These are phyloP conservation scores for Drosophila fungiperda DNA, from an alignment of 2,888 invertebrate genomes.

Conservation along the genomic window DNA sequence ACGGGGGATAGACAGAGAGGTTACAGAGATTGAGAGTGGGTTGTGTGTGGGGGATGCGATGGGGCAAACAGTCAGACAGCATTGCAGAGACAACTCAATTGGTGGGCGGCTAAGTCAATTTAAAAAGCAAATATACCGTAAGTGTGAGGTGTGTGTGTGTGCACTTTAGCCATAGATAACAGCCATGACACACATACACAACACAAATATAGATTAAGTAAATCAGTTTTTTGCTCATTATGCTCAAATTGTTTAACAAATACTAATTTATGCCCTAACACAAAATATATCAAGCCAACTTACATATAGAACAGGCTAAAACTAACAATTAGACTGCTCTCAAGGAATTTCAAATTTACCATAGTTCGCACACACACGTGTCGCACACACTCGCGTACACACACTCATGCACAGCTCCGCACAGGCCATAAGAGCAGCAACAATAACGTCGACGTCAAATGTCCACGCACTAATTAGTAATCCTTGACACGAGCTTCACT, in stretches of 20 bases:
- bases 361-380: too few species aligned
- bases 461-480: conserved; percentile 81
- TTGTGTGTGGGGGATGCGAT: background rate
- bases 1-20: conserved; percentile 1
- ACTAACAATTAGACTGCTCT: background rate
- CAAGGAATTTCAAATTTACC: background rate
- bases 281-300: background rate
- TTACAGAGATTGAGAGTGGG: background rate
- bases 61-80: conserved; percentile 10
- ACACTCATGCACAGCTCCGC: background rate
- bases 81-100: conserved; percentile 64
- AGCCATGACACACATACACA: conserved; percentile 17
- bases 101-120: conserved; percentile 73
- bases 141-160: conserved; percentile 20
- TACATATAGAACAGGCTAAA: background rate
- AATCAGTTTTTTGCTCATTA: background rate
- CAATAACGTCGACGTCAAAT: conserved; percentile 60
- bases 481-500: conserved; percentile 77
- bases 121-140: conserved; percentile 69
- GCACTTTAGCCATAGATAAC: conserved; percentile 58
- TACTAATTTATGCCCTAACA: background rate
- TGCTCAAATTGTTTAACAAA: background rate
- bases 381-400: conserved; percentile 2
- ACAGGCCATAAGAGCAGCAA: conserved; percentile 35
- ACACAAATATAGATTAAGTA: background rate